Evolutionary conservation across 2,797 vertebrate species (phyloP), one percentile per base, ranked within the genome.

Genomic region (Siniperca scherzeri): DNA sequence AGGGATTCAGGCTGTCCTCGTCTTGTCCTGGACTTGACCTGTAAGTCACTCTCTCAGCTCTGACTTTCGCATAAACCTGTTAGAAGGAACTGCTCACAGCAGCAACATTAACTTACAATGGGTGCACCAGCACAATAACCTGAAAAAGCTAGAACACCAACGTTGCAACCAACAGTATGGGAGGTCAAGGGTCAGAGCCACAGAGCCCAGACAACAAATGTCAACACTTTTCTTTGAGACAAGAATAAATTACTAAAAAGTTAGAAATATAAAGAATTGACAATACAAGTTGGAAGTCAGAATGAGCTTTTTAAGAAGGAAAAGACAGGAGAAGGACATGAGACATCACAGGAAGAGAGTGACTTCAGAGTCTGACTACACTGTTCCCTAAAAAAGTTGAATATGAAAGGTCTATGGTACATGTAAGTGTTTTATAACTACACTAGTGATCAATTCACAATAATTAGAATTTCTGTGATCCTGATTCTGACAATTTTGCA

Each of bases 121-220:
- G 44, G 50, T 9, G 79, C 81, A 85, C 70, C 61, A 1, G 52
- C 52, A 87, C 87, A 92, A 91, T 82, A 59, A 84, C 30, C 57
- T 61, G 81, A 87, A 91, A 88, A 64, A 65, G 71, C 74, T 56
- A 21, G 78, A 92, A 83, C 38, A 57, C 57, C 56, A 36, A 64
- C 4, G 3, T 66, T 44, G 56, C 25, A 33, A 21, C 55, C 64
- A 13, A 56, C 64, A 56, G 36, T 4, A 53, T 17, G 22, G 38
- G 83, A 72, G 88, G 87, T 91, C 83, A 86, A 25, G n/a, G 85
- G 87, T 90, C 87, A 80, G 65, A 73, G 73, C 40, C 73, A 36
- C 74, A 69, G 62, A 67, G 79, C 61, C 64, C 13, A 22, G 8
- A 56, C 46, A 61, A 79, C 56, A 25, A 52, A 48, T 4, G 44